These are phyloP conservation scores for Heliconius nattereri DNA, from an alignment of 1,140 invertebrate genomes.

Conservation along the genomic window DNA sequence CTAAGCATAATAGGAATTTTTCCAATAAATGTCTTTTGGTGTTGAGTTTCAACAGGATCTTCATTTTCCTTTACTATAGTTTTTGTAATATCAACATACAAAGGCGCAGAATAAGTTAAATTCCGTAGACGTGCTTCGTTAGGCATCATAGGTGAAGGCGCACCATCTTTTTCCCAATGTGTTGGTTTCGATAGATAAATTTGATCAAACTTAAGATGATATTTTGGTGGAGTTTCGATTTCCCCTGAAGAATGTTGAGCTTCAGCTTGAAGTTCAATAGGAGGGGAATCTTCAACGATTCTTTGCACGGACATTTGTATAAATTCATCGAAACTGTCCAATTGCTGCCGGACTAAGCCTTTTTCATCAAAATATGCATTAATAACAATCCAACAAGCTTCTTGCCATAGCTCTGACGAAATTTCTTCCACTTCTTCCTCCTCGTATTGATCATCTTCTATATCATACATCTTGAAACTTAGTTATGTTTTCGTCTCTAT, in stretches of 20 bases:
- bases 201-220: conserved; percentile 98
- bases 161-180: conserved; percentile 99
- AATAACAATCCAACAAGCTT: conserved; percentile 99
- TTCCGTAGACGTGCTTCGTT: conserved; percentile 96
- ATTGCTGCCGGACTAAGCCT: conserved; percentile 98
- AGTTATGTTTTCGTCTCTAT: background rate
- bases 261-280: conserved; percentile 98
- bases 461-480: conserved; percentile 70
- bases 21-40: conserved; percentile 99
- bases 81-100: conserved; percentile 99
- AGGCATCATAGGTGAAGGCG: conserved; percentile 99
- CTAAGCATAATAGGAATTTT: conserved; percentile 99
- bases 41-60: conserved; percentile 95
- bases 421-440: conserved; percentile 94
- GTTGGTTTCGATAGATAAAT: conserved; percentile 99
- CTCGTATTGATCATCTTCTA: conserved; percentile 85
- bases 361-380: conserved; percentile 99
- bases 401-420: conserved; percentile 97
- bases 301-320: conserved; percentile 99
- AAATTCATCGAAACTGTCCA: conserved; percentile 99
- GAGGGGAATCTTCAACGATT: conserved; percentile 99
- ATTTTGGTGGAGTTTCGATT: conserved; percentile 95
- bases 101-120: conserved; percentile 96
- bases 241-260: conserved; percentile 96
- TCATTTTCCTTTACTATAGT: conserved; percentile 95